Base-by-base conservation (phyloP, 2,797 vertebrate species). In the Thalassophryne amazonica region DNA sequence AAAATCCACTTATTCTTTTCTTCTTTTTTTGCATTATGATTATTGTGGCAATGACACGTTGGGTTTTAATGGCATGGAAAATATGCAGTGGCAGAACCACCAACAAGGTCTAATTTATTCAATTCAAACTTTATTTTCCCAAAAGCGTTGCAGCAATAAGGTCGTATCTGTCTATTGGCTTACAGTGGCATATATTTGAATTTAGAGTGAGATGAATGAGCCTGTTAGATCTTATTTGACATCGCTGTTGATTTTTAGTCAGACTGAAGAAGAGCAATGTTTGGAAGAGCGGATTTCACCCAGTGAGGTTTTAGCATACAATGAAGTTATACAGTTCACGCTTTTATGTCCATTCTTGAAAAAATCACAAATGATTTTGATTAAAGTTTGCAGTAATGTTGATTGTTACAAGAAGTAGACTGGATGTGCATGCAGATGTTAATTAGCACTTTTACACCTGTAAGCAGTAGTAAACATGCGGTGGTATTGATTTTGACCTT, bases 1-100 rank as follows among this genome's bases (percentile, higher is more conserved):
- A 78, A 79, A 81, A 68, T 74, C 72, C 33, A 57, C 43, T 71
- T 67, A 52, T 59, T 64, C 27, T 43, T 66, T 64, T 78, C n/a
- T n/a, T n/a, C n/a, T n/a, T n/a, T 78, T 60, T 46, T 42, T 53
- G 60, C 30, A 21, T 41, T 54, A 58, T 72, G 78, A 73, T 78
- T 74, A 80, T 80, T 81, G 76, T 80, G 43, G 62, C 57, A 67
- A 55, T 75, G 83, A 82, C 83, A 84, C 69, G 71, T 83, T 83
- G 73, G 60, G 61, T 67, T 84, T 85, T 81, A 73, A 85, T 62
- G 52, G 40, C n/a, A 61, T 59, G 59, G 34, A 56, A 76, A 81
- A 81, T 78, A 72, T 80, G 78, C 72, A 3, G 60, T 67, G 73
- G 83, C 77, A 67, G 36, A 58, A 57, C 30, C 59, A 59, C 73